Conservation (phyloP, 2,888 invertebrate species). For the Margaritifera margaritifera region DNA sequence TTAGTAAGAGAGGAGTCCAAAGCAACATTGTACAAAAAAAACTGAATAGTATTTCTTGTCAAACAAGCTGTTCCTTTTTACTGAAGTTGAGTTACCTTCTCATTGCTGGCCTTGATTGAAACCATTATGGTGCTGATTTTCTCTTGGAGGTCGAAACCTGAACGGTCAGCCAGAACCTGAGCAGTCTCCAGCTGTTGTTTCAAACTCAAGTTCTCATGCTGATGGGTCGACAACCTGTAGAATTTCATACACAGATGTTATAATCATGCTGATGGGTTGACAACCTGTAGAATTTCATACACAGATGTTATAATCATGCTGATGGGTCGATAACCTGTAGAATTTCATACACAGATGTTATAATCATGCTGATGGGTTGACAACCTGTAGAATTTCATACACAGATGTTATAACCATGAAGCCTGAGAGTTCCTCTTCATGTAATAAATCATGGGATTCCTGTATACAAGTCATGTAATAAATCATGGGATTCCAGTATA, state of each 20-base stretch:
- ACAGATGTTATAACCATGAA: no score
- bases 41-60: no score
- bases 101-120: constrained; percentile 60
- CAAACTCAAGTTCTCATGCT: constrained; percentile 62
- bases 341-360: background rate
- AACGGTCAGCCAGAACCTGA: constrained; percentile 40
- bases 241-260: background rate
- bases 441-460: no score
- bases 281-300: constrained; percentile 30
- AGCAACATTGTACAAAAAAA: no score
- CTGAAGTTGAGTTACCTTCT: constrained; percentile 50
- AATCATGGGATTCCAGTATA: no score
- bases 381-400: constrained; percentile 30
- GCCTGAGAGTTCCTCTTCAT: no score
- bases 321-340: constrained; percentile 46
- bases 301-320: constrained; percentile 17
- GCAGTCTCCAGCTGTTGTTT: constrained; percentile 62
- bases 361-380: constrained; percentile 37
- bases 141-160: constrained; percentile 52
- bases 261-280: constrained; percentile 37
- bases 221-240: constrained; percentile 46
- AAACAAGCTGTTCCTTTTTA: background rate
- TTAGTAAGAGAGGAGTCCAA: no score
- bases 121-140: constrained; percentile 58
- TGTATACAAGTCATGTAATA: no score